These are phyloP conservation scores for Gila orcuttii DNA, from an alignment of 2,113 vertebrate species.

Conservation along the genomic window DNA sequence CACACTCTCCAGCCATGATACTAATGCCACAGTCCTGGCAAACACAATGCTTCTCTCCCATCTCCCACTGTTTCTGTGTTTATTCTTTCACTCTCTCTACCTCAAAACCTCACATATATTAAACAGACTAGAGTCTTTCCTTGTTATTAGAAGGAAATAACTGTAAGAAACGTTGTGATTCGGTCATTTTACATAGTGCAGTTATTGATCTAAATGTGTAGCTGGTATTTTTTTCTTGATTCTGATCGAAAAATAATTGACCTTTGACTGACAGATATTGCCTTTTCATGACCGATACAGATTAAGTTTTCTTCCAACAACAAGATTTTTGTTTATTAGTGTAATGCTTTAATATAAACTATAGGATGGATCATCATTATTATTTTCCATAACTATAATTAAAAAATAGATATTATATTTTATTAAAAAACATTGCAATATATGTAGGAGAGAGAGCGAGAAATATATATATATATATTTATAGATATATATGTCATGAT, in stretches of 20 bases:
- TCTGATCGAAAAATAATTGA: not conserved
- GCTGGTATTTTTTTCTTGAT: not conserved
- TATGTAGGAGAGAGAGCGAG: too few relatives aligned
- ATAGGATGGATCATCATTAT: too few relatives aligned
- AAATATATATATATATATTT: too few relatives aligned
- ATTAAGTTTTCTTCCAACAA: too few relatives aligned
- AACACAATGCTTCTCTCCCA: conserved; percentile 59
- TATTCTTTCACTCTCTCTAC: conserved; percentile 5
- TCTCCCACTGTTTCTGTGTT: conserved; percentile 53
- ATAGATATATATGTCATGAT: too few relatives aligned
- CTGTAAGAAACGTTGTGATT: not conserved
- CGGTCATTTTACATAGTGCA: not conserved
- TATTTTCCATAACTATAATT: too few relatives aligned
- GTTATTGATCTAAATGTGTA: not conserved
- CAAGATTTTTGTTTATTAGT: too few relatives aligned
- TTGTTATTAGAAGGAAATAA: conserved; percentile 1
- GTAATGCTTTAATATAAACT: too few relatives aligned
- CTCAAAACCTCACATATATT: not conserved
- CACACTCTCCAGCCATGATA: conserved; percentile 67
- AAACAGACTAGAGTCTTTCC: not conserved
- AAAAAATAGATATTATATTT: too few relatives aligned
- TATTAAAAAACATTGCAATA: too few relatives aligned
- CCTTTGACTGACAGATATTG: not conserved
- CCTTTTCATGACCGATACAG: not conserved
- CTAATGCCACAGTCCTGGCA: conserved; percentile 69